Base-by-base conservation (phyloP, 2,113 vertebrate genomes). In the Myrmecobius fasciatus region DNA sequence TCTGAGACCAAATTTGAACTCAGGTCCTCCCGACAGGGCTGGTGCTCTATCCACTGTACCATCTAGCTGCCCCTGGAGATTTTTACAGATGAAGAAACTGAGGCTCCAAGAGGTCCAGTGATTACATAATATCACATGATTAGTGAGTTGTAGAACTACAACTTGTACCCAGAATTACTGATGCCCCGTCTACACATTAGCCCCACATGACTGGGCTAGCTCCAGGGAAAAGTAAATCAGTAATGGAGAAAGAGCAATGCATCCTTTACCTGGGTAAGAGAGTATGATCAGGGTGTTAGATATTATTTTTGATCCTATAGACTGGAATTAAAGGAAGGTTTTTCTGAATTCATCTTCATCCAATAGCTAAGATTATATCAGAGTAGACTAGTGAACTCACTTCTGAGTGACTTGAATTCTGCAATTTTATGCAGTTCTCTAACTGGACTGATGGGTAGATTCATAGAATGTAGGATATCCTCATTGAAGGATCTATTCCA, bases 381-480 rank as follows among this genome's bases (percentile, higher is more conserved):
- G 94, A 91, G 95, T 52, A 36, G 51, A 90, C 48, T 92, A 92
- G 89, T 95, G 94, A 93, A 95, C 97, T 97, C 94, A 88, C 96
- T 96, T 96, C 95, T 91, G 95, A 94, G 96, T 97, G 96, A 97
- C 90, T n/a, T 0, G 48, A 97, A 94, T 56, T 2, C 92, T 94
- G 0, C 0, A 25, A n/a, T 94, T 91, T 47, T 60, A 93, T 52
- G 92, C 24, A 24, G n/a, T 43, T 83, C 67, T 43, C n/a, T n/a
- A 43, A 83, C 1, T 8, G 3, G 36, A 83, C 7, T 2, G 17
- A 43, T 83, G 43, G 22, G 0, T 83, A 83, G 67, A 83, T 43
- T n/a, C 67, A 83, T 7, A 43, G 67, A 83, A 83, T 12, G 17
- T 67, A 67, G 60, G 31, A 14, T 36, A n/a, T n/a, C 14, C 11